Base-by-base conservation (phyloP, 2,888 invertebrate species). In the Oxytorus armatus region DNA sequence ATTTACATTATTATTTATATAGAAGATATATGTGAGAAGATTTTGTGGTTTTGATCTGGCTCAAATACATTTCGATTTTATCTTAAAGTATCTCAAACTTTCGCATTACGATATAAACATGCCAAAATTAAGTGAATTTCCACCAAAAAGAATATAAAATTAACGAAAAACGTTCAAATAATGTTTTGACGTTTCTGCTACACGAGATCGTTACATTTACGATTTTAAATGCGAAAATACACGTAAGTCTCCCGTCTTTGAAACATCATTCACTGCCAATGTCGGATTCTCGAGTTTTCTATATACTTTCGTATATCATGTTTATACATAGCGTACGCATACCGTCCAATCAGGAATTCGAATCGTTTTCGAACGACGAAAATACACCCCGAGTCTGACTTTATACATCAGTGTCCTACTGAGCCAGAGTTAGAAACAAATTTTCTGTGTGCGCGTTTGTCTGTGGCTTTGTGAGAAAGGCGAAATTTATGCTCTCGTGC, bases 291-390 rank as follows among this genome's bases (percentile, higher is more conserved):
- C 53, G 23, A 25, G 53, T 11, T 25, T 53, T 21, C n/a, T n/a
- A 29, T 29, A 3, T 29, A 29, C 5, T 5, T 5, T 29, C 3
- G 29, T 29, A n/a, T 29, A 29, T 2, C 29, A 29, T 29, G 5
- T 29, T 3, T 29, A 29, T 29, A 29, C 29, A 29, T 5, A 47
- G 1, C 14, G n/a, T n/a, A n/a, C 29, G 63, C 53, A 63, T 63
- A 23, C 42, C 51, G 51, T 23, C 39, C 42, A 18, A 53, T 73
- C 61, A 44, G 55, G 74, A 74, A 74, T 74, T 65, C 65, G 14
- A 29, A 42, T 47, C 51, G n/a, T 39, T 73, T 29, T 33, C 21
- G 11, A 36, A 47, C 25, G 53, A 70, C 70, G 39, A 70, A 69
- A 77, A 77, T 72, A 72, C 65, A 63, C 44, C 25, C n/a, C 36